Percentiles rank a stretch among this genome's conserved stretches.
phyloP scores from a whole-genome alignment of 2,113 vertebrate genomes.

The Thymallus thymallus region DNA sequence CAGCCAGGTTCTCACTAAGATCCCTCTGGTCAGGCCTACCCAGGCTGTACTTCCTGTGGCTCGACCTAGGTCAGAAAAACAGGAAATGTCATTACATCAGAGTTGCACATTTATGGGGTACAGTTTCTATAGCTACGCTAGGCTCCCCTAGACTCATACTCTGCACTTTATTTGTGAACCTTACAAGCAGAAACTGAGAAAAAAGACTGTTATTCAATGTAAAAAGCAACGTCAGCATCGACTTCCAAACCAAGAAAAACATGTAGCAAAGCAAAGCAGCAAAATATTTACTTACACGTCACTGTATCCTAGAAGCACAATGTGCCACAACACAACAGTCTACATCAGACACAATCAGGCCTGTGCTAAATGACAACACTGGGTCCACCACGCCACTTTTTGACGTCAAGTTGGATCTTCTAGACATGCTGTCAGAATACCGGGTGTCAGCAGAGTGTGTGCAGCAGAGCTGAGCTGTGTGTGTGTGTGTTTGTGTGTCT shows the following conservation, averaged over 20 bases:
- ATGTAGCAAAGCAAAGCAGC: too few relatives aligned
- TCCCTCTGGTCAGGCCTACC: slow-evolving; percentile 85
- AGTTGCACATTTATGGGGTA: background rate
- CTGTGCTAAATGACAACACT: too few relatives aligned
- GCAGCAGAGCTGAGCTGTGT: slow-evolving; percentile 9
- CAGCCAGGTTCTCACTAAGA: slow-evolving; percentile 84
- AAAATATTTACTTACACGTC: background rate
- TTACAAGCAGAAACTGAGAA: too few relatives aligned
- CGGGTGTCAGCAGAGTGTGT: slow-evolving; percentile 18
- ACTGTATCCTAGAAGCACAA: background rate
- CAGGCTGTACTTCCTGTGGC: slow-evolving; percentile 82
- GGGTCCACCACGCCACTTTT: too few relatives aligned
- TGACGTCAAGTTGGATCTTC: too few relatives aligned
- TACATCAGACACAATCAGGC: too few relatives aligned
- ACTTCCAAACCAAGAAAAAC: background rate
- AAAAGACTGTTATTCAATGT: background rate
- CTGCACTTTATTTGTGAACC: too few relatives aligned
- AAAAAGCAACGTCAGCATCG: background rate
- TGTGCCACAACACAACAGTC: background rate
- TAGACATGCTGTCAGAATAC: too few relatives aligned
- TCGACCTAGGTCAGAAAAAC: slow-evolving; percentile 56
- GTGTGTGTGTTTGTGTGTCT: slow-evolving; percentile 27
- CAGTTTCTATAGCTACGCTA: too few relatives aligned
- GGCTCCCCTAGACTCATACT: too few relatives aligned
- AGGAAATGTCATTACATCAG: slow-evolving; percentile 2